phyloP scores from a whole-genome alignment of 1,140 invertebrate species.

The Dysdera silvatica region DNA sequence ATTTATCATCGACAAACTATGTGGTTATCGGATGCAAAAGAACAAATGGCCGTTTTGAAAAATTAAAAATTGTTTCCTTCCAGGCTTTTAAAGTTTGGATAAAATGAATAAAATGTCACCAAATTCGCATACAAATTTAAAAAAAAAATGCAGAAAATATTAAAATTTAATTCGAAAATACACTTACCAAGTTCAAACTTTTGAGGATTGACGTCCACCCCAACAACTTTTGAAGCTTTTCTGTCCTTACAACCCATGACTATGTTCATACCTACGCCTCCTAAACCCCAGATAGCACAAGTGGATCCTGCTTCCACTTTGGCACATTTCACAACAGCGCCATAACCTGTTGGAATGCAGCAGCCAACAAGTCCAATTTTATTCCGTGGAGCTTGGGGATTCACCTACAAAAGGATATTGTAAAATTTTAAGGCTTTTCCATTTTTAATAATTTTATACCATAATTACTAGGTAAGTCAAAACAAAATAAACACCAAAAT shows the following conservation, averaged over 20 bases:
- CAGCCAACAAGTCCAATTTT: constrained; percentile 91
- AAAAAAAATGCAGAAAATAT: no score
- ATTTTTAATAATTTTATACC: background rate
- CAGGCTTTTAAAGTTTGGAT: no score
- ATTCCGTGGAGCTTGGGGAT: constrained; percentile 63
- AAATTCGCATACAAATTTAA: no score
- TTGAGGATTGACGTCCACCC: constrained; percentile 77
- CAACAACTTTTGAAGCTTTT: constrained; percentile 84
- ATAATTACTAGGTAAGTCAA: background rate
- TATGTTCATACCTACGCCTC: constrained; percentile 83
- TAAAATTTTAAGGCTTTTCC: background rate
- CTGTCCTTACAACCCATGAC: constrained; percentile 66
- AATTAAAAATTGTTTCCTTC: no score
- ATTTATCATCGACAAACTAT: no score
- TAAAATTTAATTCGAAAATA: no score
- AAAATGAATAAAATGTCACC: no score
- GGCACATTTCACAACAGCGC: constrained; percentile 77
- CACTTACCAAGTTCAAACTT: constrained; percentile 73
- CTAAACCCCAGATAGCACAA: constrained; percentile 87
- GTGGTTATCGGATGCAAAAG: no score
- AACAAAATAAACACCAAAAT: background rate
- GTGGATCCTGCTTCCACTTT: constrained; percentile 59
- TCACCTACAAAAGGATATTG: constrained; percentile 42
- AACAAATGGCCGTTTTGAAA: no score
- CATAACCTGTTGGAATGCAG: constrained; percentile 84